Percentiles rank a stretch among this genome's conserved stretches.
Evolutionary conservation across 2,888 invertebrate species (phyloP).

Genomic region (Hedya salicella): DNA sequence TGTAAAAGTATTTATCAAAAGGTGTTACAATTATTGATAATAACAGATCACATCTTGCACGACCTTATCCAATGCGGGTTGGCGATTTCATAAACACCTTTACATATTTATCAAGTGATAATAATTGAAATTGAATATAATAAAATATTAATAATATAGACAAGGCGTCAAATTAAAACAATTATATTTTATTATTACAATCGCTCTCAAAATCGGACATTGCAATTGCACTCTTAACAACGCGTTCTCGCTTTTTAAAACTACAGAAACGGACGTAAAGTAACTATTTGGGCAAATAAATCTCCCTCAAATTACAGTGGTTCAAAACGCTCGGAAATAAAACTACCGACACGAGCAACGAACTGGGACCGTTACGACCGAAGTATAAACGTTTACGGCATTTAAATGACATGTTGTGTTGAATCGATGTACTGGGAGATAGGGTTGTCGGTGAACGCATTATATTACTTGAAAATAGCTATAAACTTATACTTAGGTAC

Average conservation of each 20-base stretch:
- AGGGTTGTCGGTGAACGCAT: neutral
- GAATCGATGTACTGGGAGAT: constrained; percentile 2
- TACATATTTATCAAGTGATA: neutral
- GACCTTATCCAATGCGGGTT: too few relatives aligned
- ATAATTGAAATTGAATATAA: neutral
- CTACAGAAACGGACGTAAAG: neutral
- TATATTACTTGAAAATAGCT: too few relatives aligned
- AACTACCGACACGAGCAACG: constrained; percentile 1
- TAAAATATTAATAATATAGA: neutral
- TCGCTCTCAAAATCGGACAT: neutral
- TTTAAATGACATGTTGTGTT: constrained; percentile 48
- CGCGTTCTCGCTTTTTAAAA: neutral
- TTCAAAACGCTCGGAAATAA: constrained; percentile 15
- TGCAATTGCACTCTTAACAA: neutral
- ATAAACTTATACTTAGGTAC: neutral
- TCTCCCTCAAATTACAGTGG: constrained; percentile 25
- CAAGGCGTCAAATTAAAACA: neutral
- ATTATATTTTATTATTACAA: neutral
- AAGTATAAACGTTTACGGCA: constrained; percentile 33
- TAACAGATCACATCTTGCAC: too few relatives aligned
- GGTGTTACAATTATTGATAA: too few relatives aligned
- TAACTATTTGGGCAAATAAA: constrained; percentile 20
- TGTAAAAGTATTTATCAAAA: too few relatives aligned
- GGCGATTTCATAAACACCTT: too few relatives aligned
- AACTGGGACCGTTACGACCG: constrained; percentile 12